Conservation (phyloP, 2,888 invertebrate genomes). For the Trisateles emortualis region DNA sequence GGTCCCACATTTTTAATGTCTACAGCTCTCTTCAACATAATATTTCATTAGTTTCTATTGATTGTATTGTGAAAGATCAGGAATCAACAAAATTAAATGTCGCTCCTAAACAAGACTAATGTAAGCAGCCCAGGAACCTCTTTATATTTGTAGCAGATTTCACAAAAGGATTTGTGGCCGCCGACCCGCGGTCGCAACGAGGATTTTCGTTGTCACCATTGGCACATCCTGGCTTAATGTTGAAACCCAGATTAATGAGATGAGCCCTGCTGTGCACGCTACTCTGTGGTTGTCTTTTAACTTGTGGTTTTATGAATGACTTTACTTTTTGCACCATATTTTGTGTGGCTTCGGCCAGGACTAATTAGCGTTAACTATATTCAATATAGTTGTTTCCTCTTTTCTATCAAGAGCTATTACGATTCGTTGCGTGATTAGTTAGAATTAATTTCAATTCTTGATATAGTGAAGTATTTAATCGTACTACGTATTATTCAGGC, state of each 20-base stretch:
- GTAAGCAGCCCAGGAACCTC: constrained; percentile 50
- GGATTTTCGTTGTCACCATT: constrained; percentile 80
- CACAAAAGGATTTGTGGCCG: constrained; percentile 76
- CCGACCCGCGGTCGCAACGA: constrained; percentile 67
- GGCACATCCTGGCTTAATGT: constrained; percentile 81
- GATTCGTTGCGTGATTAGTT: constrained; percentile 31
- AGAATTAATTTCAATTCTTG: constrained; percentile 18
- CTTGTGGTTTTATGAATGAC: constrained; percentile 56
- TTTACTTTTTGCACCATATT: constrained; percentile 39
- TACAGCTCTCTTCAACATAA: too few species aligned
- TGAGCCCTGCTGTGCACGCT: constrained; percentile 61
- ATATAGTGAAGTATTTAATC: constrained; percentile 22
- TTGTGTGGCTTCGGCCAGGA: neutral
- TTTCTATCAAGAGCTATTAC: constrained; percentile 28
- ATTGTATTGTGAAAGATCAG: too few species aligned
- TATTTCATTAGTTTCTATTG: too few species aligned
- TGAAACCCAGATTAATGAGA: constrained; percentile 83
- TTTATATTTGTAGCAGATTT: constrained; percentile 75
- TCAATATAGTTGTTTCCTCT: constrained; percentile 19
- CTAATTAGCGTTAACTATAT: neutral
- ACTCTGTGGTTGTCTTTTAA: constrained; percentile 44
- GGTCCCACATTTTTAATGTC: too few species aligned
- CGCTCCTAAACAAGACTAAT: constrained; percentile 30
- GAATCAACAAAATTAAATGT: neutral
- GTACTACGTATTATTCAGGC: constrained; percentile 15